Evolutionary conservation across 1,140 invertebrate species (phyloP).

Genomic region (Metopolophium dirhodum): DNA sequence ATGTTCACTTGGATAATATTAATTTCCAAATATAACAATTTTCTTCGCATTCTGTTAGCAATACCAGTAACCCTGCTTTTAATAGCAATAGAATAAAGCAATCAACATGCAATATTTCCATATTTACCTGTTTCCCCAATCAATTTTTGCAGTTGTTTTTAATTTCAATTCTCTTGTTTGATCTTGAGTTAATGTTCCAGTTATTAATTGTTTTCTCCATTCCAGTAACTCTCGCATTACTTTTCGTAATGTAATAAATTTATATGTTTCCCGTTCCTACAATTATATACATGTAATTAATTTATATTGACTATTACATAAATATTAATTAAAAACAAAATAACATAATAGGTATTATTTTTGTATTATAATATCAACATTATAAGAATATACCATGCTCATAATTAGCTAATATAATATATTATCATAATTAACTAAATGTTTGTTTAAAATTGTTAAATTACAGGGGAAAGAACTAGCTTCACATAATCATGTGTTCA

Average conservation of each 20-base stretch:
- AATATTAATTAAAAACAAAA: too few species aligned
- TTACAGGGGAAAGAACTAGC: neutral
- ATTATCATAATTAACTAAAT: neutral
- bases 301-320: neutral
- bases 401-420: too few species aligned
- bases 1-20: neutral
- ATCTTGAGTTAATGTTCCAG: constrained; percentile 86
- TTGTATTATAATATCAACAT: too few species aligned
- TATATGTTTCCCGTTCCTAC: constrained; percentile 80
- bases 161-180: constrained; percentile 84
- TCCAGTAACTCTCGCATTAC: constrained; percentile 89
- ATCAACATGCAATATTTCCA: neutral
- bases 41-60: neutral
- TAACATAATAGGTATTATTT: too few species aligned
- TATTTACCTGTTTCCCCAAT: constrained; percentile 91
- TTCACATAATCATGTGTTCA: neutral
- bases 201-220: constrained; percentile 80
- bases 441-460: neutral
- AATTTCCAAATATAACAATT: neutral
- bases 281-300: constrained; percentile 58
- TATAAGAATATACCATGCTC: too few species aligned
- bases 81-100: neutral
- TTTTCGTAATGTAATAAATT: constrained; percentile 80
- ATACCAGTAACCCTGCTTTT: neutral
- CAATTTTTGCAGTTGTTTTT: constrained; percentile 87